Percentiles rank a stretch among this genome's conserved stretches.
phyloP scores from a whole-genome alignment of 2,113 vertebrate species.

The Lanius collurio region DNA sequence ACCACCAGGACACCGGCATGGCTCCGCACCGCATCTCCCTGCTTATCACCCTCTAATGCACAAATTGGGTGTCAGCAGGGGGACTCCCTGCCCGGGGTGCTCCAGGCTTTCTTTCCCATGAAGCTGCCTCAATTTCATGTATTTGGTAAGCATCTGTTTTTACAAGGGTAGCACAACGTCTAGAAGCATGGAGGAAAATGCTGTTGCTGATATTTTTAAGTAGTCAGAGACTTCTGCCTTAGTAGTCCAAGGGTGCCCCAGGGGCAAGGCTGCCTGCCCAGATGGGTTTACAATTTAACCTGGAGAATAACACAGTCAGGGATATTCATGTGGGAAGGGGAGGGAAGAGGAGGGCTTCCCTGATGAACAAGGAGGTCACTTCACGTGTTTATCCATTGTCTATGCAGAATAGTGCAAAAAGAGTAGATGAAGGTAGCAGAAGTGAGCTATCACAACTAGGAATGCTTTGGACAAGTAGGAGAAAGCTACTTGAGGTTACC shows the following conservation, averaged over 20 bases:
- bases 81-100: background rate
- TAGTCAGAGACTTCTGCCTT: background rate
- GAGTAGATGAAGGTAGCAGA: background rate
- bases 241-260: background rate
- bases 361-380: background rate
- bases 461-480: background rate
- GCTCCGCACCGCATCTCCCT: background rate
- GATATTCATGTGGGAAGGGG: background rate
- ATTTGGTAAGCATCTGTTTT: slow-evolving; percentile 1
- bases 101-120: background rate
- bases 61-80: slow-evolving; percentile 42
- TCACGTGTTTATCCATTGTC: background rate
- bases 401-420: background rate
- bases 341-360: background rate
- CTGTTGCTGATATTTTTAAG: background rate
- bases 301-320: background rate
- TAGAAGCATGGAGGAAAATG: background rate
- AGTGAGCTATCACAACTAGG: background rate
- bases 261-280: background rate
- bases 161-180: background rate
- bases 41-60: slow-evolving; percentile 56
- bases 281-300: background rate
- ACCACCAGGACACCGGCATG: background rate
- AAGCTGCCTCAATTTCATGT: slow-evolving; percentile 8
- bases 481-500: background rate